Evolutionary conservation across 2,113 vertebrate species (phyloP), one percentile per base, ranked within the genome.

Genomic region (Lota lota): DNA sequence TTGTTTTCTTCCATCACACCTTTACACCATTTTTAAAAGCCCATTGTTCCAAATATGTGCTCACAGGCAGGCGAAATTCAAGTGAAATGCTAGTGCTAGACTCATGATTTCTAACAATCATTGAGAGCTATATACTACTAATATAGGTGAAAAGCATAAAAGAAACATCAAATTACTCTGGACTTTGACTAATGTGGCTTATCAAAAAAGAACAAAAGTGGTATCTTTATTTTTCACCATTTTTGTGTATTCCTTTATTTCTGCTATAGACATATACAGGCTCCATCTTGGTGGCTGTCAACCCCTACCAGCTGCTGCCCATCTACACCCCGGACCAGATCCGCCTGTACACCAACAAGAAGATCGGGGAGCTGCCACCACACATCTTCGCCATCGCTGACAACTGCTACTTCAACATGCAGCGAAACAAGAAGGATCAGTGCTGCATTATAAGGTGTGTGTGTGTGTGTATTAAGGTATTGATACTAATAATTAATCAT

Each of bases 341-440:
- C 79, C 96, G 97, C 64, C 94, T 96, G 69, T 99, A 99, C 82
- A 99, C 96, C 90, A 99, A 99, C 86, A 98, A 93, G 89, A 99
- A 99, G 91, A 99, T 99, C 0, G 97, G 97, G 0, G 97, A 99
- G 88, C 91, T 99, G 95, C 95, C 97, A 0, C 97, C 97, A 0
- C 97, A 99, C 87, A 99, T 99, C 82, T 99, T 99, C 0, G 95
- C 97, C 70, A 99, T 99, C 0, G 97, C 97, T 0, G 97, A 99
- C 90, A 99, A 99, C 79, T 99, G 97, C 80, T 99, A 99, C 89
- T 99, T 97, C 90, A 99, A 97, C 90, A 99, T 99, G 97, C 95
- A 98, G 67, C 92, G 97, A 7, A 98, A 96, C 87, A 95, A 93
- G 91, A 96, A 94, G 64, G 96, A 99, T 86, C 97, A 99, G 87